Percentiles rank a stretch among this genome's conserved stretches.
phyloP scores from a whole-genome alignment of 2,113 vertebrate species.

The Sitta europaea region DNA sequence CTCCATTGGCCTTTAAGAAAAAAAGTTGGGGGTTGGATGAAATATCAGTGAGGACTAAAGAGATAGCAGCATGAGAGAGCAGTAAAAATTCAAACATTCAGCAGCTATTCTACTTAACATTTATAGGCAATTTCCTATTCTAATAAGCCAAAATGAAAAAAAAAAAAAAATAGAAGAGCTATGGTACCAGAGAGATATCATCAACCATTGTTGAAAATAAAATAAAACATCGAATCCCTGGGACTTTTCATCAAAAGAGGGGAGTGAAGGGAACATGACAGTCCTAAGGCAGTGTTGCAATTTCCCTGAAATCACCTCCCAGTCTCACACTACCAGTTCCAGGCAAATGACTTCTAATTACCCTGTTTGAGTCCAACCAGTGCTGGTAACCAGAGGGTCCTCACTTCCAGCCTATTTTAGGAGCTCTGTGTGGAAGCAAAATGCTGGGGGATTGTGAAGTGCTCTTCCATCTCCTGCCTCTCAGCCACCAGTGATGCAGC shows the following conservation, averaged over 20 bases:
- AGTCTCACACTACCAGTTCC: background rate
- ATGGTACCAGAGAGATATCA: background rate
- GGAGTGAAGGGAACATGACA: background rate
- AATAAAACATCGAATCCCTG: background rate
- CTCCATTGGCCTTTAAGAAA: background rate
- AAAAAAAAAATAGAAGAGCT: background rate
- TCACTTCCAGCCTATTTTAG: background rate
- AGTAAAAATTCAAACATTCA: background rate
- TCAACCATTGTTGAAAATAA: background rate
- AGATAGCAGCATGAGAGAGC: background rate
- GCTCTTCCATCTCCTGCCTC: background rate
- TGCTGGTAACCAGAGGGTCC: background rate
- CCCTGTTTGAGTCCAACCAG: background rate
- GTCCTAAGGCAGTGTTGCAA: background rate
- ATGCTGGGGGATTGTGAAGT: background rate
- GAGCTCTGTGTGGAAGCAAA: background rate
- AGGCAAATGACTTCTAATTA: background rate
- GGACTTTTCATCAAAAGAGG: background rate
- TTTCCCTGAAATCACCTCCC: background rate
- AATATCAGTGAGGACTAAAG: background rate
- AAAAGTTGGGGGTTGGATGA: rapidly evolving
- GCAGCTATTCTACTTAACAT: background rate
- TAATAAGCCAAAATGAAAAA: background rate
- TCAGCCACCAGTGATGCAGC: background rate
- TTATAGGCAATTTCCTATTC: conserved; percentile 14